Conservation (phyloP, 1,140 invertebrate species). For the Aphidius ervi region DNA sequence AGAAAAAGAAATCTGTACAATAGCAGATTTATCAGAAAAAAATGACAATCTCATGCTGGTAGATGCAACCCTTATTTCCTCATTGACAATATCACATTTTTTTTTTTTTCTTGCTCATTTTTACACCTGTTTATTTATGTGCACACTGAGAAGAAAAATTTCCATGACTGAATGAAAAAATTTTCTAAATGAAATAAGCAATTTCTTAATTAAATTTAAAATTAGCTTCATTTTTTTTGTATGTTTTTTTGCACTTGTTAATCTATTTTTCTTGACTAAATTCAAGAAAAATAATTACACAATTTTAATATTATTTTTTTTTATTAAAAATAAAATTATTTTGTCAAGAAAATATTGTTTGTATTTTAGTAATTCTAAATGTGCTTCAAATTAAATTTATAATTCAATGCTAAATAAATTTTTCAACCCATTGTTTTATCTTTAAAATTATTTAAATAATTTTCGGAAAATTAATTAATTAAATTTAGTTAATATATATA, state of each 20-base stretch:
- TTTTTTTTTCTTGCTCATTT: neutral
- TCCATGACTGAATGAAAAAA: too few relatives aligned
- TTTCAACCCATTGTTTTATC: too few relatives aligned
- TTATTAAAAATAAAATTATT: too few relatives aligned
- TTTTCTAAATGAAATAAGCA: too few relatives aligned
- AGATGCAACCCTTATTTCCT: slow-evolving; percentile 23
- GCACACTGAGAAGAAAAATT: too few relatives aligned
- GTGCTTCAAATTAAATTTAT: too few relatives aligned
- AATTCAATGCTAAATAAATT: too few relatives aligned
- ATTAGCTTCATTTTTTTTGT: slow-evolving; percentile 1
- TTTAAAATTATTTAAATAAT: too few relatives aligned
- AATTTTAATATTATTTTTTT: too few relatives aligned
- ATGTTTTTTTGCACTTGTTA: neutral
- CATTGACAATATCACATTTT: slow-evolving; percentile 18
- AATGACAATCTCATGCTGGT: slow-evolving; percentile 22
- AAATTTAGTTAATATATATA: neutral
- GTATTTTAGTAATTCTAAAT: too few relatives aligned
- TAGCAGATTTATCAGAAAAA: slow-evolving; percentile 22
- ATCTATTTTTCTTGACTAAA: neutral
- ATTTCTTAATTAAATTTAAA: slow-evolving; percentile 12
- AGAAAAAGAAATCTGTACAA: slow-evolving; percentile 8
- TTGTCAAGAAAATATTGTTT: too few relatives aligned
- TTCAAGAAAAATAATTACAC: neutral
- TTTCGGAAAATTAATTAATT: too few relatives aligned
- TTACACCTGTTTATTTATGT: neutral